Percentiles rank a stretch among this genome's conserved stretches.
Evolutionary conservation across 2,113 vertebrate species (phyloP).

Genomic region (Axis porcinus): DNA sequence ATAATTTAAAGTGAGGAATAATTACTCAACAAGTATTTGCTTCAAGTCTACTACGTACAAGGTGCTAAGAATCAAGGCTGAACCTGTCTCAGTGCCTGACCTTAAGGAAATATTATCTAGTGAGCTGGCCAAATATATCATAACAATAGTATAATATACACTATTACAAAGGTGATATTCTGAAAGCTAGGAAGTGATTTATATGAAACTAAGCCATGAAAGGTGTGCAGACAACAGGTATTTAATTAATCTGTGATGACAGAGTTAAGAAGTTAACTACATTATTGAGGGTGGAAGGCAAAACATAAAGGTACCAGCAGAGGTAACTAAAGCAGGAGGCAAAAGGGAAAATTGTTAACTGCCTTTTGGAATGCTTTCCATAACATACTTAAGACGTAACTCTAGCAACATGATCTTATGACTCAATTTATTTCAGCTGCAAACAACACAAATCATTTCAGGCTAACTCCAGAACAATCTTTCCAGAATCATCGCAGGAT

Average conservation of each 20-base stretch:
- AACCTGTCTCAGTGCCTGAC: background rate
- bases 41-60: background rate
- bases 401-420: background rate
- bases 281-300: background rate
- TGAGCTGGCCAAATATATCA: background rate
- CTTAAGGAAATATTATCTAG: background rate
- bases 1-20: background rate
- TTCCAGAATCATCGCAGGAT: background rate
- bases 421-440: background rate
- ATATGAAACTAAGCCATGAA: background rate
- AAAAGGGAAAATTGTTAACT: background rate
- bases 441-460: background rate
- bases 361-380: background rate
- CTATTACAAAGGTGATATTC: background rate
- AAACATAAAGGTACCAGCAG: background rate
- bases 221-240: background rate
- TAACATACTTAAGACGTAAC: background rate
- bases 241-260: background rate
- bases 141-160: background rate
- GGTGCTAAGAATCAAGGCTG: background rate
- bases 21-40: background rate
- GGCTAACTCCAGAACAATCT: background rate
- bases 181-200: background rate
- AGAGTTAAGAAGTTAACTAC: background rate
- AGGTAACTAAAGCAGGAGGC: background rate